Base-by-base conservation (phyloP, 2,113 vertebrate species). In the Tachysurus fulvidraco region DNA sequence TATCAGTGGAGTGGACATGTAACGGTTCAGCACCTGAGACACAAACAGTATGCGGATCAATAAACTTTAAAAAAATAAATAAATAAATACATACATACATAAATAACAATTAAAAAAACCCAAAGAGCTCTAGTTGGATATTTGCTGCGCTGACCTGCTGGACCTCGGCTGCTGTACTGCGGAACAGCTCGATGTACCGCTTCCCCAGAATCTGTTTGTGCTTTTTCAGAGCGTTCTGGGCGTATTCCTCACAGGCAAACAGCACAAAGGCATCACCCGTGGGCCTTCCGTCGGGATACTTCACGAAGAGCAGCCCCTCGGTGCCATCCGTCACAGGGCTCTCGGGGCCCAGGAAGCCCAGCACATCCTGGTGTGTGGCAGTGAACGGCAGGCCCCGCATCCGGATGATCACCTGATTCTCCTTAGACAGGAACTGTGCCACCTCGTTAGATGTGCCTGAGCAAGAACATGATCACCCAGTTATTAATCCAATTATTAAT, bases 151-250 rank as follows among this genome's bases (percentile, higher is more conserved):
- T 86, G 90, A 99, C 98, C 97, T 99, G 98, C 89, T 99, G 98
- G 79, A 99, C 97, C 89, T 99, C 98, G 0, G 98, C 98, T 0
- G 98, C 97, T 1, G 98, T 99, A 91, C 98, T 99, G 77, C 97
- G 94, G 92, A 99, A 99, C 91, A 99, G 95, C 93, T 99, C 98
- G 3, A 99, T 99, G 88, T 99, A 99, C 82, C 98, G 95, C 91
- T 98, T 99, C 55, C 98, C 98, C 85, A 99, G 95, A 91, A 98
- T 97, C 93, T 98, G 96, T 93, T 98, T 98, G 94, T 99, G 98
- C 90, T 96, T 98, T 88, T 97, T 98, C 92, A 99, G 94, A 57
- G 98, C 96, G 65, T 97, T 97, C 92, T 98, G 98, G 78, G 97
- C 97, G 67, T 97, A 97, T 88, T 99, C 98, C 91, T 99, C 98